Percentiles rank a stretch among this genome's conserved stretches.
phyloP scores from a whole-genome alignment of 2,113 vertebrate genomes.

The Cyprinodon variegatus region DNA sequence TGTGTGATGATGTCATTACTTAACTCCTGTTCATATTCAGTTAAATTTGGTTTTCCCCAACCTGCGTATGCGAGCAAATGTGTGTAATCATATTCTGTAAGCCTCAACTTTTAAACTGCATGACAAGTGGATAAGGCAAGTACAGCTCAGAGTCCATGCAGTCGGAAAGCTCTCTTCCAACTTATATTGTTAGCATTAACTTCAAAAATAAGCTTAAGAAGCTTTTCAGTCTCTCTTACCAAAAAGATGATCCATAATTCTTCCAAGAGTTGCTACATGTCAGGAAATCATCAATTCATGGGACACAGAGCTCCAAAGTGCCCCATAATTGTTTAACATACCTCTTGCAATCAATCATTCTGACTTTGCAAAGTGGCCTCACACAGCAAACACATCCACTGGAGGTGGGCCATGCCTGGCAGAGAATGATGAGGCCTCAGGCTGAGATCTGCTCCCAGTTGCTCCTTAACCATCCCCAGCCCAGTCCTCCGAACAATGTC shows the following conservation, averaged over 20 bases:
- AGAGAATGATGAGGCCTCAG: constrained; percentile 67
- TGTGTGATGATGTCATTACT: neutral
- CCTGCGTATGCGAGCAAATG: neutral
- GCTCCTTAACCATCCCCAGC: constrained; percentile 2
- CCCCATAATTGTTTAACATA: constrained; percentile 75
- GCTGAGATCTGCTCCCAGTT: constrained; percentile 34
- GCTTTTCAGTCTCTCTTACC: constrained; percentile 36
- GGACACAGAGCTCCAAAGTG: constrained; percentile 62
- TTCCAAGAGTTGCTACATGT: constrained; percentile 47
- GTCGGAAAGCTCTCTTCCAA: constrained; percentile 7
- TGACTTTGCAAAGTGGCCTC: constrained; percentile 63
- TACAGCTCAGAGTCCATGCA: neutral
- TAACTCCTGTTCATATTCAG: neutral
- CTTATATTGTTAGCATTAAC: constrained; percentile 37
- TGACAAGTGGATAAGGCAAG: neutral
- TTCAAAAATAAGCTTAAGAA: constrained; percentile 27
- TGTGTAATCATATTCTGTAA: neutral
- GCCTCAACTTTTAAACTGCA: neutral
- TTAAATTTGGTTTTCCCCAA: neutral
- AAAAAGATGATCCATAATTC: constrained; percentile 55
- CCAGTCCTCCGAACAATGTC: constrained; percentile 23
- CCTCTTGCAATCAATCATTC: constrained; percentile 75
- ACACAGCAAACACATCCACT: constrained; percentile 43
- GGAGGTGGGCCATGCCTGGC: constrained; percentile 67
- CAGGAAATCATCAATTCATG: constrained; percentile 50